Evolutionary conservation across 1,140 invertebrate genomes (phyloP), one percentile per base, ranked within the genome.

Genomic region (Cephus cinctus): DNA sequence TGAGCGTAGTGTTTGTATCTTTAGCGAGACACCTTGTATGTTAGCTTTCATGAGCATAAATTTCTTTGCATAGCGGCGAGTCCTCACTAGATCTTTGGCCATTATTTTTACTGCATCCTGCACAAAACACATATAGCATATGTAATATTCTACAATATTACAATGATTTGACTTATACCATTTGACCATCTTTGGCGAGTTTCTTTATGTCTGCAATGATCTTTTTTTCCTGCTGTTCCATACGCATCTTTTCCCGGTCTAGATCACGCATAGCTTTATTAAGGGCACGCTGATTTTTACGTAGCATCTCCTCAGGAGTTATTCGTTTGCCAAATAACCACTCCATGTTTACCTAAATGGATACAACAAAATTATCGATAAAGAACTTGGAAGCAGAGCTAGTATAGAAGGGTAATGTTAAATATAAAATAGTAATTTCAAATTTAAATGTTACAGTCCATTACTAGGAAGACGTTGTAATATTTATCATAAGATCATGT

Each of bases 41-140:
- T 99, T 99, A 2, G 98, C 96, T 72, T 94, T 94, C 96, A 99
- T 99, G 41, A 99, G 71, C 85, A 99, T 98, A 69, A 99, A 99
- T 75, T 99, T 99, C 70, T 98, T 98, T 16, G 93, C 86, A 66
- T 98, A 98, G 55, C 89, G 81, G 50, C 97, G 81, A 8, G 97
- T 99, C 59, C 98, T 82, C 1, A 99, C 98, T 48, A 99, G 78
- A 80, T 99, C 98, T 79, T 96, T 98, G 1, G 98, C 98, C 96
- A 99, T 98, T 56, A 99, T 97, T 83, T 98, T 98, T 0, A 99
- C 98, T 43, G 97, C 94, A 81, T 99, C 97, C 93, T 96, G 65
- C 22, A 79, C 6, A 39, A 39, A 49, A 21, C 5, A 22, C 32
- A 20, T 22, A 19, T 31, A 42, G 31, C 11, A 18, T 42, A 22